These are phyloP conservation scores for Ascidia mentula DNA, from an alignment of 23 tunicate species.

Conservation along the genomic window DNA sequence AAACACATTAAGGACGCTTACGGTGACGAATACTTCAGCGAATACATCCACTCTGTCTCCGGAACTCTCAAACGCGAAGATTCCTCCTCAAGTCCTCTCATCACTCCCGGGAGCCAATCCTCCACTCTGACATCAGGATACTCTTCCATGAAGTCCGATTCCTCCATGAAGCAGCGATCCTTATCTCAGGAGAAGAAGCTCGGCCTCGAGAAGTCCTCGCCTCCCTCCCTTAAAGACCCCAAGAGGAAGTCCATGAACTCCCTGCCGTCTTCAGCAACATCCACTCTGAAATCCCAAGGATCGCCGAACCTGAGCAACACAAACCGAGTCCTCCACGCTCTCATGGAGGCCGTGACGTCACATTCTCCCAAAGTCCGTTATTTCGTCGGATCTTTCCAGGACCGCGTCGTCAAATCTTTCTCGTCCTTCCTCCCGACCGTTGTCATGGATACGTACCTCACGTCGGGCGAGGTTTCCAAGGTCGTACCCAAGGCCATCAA, in stretches of 20 bases:
- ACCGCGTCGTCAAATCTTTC: constrained; percentile 57
- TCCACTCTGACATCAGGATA: constrained; percentile 63
- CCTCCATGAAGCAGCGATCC: constrained; percentile 16
- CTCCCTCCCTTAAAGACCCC: neutral
- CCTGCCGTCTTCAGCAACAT: constrained; percentile 8
- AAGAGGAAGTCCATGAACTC: neutral
- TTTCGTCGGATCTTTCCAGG: constrained; percentile 83
- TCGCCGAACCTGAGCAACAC: constrained; percentile 54
- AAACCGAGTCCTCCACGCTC: constrained; percentile 84
- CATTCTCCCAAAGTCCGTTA: constrained; percentile 85
- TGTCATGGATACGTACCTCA: constrained; percentile 82
- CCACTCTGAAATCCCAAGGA: constrained; percentile 51
- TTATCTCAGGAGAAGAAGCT: neutral
- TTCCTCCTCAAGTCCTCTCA: neutral
- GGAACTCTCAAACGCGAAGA: constrained; percentile 1
- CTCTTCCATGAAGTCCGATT: constrained; percentile 48
- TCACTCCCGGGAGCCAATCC: constrained; percentile 7
- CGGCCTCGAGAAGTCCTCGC: neutral
- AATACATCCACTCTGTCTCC: constrained; percentile 63
- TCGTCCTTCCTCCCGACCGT: constrained; percentile 71
- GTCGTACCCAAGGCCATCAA: constrained; percentile 80
- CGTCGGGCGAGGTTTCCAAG: constrained; percentile 77
- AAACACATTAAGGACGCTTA: constrained; percentile 50
- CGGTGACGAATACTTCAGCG: constrained; percentile 81
- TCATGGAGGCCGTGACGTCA: constrained; percentile 78